These are phyloP conservation scores for Drosophila sp. DNA, from an alignment of 1,140 invertebrate species.

Conservation along the genomic window DNA sequence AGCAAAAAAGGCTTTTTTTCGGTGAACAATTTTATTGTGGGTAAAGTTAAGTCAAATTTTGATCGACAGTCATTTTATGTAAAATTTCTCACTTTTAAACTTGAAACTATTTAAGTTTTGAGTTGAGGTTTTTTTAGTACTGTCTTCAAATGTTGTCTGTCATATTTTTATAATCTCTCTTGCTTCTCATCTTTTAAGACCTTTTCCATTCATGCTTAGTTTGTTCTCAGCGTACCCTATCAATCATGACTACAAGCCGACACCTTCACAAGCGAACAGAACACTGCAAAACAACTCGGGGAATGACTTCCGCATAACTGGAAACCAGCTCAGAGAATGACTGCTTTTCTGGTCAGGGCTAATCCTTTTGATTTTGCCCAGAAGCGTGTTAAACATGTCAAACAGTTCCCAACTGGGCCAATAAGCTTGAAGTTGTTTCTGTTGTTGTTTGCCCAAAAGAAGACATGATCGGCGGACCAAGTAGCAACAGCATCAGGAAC, in stretches of 20 bases:
- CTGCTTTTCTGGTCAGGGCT: background rate
- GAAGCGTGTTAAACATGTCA: constrained; percentile 53
- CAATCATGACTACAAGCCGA: constrained; percentile 64
- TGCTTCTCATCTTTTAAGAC: background rate
- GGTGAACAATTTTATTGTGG: too few relatives aligned
- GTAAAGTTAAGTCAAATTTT: too few relatives aligned
- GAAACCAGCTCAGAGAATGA: constrained; percentile 40
- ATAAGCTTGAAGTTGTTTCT: constrained; percentile 41
- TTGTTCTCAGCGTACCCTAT: constrained; percentile 32
- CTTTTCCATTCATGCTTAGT: background rate
- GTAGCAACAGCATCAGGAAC: constrained; percentile 30
- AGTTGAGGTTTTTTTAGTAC: too few relatives aligned
- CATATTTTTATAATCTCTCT: background rate
- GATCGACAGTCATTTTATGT: too few relatives aligned
- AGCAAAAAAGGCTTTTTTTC: too few relatives aligned
- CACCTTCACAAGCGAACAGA: constrained; percentile 48
- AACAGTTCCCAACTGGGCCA: constrained; percentile 69
- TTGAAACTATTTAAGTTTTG: too few relatives aligned
- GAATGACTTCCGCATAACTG: constrained; percentile 62
- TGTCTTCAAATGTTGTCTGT: background rate
- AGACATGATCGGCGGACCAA: constrained; percentile 55
- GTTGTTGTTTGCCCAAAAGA: constrained; percentile 54
- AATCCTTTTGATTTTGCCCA: constrained; percentile 39
- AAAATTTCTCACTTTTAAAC: too few relatives aligned
- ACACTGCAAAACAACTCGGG: constrained; percentile 22